A percentile compares a stretch with the other conserved stretches of the same genome.
phyloP scores from a whole-genome alignment of 2,113 vertebrate genomes.

The Ciconia maguari region DNA sequence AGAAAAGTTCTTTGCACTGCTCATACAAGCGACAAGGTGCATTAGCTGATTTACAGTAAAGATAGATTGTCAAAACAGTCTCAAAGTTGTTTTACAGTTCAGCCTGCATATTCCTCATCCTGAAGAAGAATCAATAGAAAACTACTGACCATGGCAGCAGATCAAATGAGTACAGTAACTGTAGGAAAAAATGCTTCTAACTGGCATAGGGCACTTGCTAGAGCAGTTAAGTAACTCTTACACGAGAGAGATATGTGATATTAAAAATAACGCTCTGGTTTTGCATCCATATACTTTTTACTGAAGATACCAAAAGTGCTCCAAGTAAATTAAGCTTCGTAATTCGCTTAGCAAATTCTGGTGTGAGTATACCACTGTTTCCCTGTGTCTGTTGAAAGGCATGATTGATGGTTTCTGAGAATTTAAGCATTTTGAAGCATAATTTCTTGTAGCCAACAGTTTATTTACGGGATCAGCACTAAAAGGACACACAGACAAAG shows the following conservation, averaged over 20 bases:
- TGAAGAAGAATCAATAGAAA: not conserved
- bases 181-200: not conserved
- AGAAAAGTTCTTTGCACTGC: not conserved
- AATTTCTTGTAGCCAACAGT: not conserved
- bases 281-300: fast-evolving
- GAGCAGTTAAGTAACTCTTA: not conserved
- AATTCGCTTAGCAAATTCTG: not conserved
- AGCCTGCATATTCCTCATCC: not conserved
- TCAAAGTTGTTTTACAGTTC: not conserved
- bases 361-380: not conserved
- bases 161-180: not conserved
- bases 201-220: not conserved
- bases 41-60: not conserved
- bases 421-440: not conserved
- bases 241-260: fast-evolving
- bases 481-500: not conserved
- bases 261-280: not conserved
- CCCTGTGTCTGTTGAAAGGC: not conserved
- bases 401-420: not conserved
- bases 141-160: not conserved
- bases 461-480: not conserved
- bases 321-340: not conserved
- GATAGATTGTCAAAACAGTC: not conserved
- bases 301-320: not conserved
- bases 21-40: fast-evolving